Conservation (phyloP, 2,113 vertebrate species). For the Festucalex cinctus region DNA sequence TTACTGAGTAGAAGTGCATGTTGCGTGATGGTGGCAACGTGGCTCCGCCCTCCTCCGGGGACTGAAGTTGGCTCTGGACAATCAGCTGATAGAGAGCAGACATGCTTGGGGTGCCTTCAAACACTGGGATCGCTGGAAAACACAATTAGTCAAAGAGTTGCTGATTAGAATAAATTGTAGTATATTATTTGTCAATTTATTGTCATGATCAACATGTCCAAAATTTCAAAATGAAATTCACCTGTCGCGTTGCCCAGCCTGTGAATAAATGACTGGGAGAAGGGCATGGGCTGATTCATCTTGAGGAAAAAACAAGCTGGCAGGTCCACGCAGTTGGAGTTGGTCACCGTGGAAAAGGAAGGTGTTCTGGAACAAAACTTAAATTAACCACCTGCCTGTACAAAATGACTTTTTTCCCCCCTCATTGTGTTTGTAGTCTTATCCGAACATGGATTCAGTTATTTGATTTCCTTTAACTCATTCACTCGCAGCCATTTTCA, state of each 20-base stretch:
- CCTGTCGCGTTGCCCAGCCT: slow-evolving; percentile 88
- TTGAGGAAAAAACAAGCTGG: slow-evolving; percentile 97
- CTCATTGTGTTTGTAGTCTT: no score
- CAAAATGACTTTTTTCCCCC: no score
- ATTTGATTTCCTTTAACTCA: no score
- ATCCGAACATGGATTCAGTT: no score
- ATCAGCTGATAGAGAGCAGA: slow-evolving; percentile 89
- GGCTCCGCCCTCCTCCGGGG: slow-evolving; percentile 77
- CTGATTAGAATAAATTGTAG: background rate
- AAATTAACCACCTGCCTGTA: background rate
- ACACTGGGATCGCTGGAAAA: slow-evolving; percentile 83
- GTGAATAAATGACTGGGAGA: slow-evolving; percentile 90
- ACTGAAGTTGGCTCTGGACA: slow-evolving; percentile 84
- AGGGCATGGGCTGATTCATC: slow-evolving; percentile 88
- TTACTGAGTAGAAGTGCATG: slow-evolving; percentile 95
- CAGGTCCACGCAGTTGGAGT: slow-evolving; percentile 94
- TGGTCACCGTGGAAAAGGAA: slow-evolving; percentile 90
- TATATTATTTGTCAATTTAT: no score
- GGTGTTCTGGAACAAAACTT: slow-evolving; percentile 74
- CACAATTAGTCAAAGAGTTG: background rate
- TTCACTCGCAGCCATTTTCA: no score
- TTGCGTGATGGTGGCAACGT: slow-evolving; percentile 73
- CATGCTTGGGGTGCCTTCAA: slow-evolving; percentile 79
- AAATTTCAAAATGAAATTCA: slow-evolving; percentile 53
- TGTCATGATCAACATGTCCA: no score